Evolutionary conservation across 2,113 vertebrate genomes (phyloP).

Genomic region (Lampris megalopsis): DNA sequence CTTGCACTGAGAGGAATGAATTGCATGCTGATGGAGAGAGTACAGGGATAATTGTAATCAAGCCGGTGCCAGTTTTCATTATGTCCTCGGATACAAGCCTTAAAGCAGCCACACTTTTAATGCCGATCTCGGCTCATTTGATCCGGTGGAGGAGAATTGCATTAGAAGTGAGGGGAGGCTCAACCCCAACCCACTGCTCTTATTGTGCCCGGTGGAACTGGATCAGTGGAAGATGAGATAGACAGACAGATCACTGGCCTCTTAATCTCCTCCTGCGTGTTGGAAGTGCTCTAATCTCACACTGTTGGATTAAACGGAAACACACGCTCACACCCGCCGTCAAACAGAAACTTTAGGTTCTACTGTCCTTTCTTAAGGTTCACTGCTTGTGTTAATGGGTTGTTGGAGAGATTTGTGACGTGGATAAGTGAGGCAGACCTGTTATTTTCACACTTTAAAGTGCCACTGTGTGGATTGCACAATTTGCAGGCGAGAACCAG

Average conservation of each 20-base stretch:
- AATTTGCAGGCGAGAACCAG: constrained; percentile 32
- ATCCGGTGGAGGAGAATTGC: constrained; percentile 25
- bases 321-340: background rate
- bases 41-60: constrained; percentile 76
- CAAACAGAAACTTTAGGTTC: constrained; percentile 23
- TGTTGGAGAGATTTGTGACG: constrained; percentile 60
- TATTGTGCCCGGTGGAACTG: constrained; percentile 33
- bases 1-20: constrained; percentile 43
- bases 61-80: constrained; percentile 72
- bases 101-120: constrained; percentile 28
- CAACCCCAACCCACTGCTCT: constrained; percentile 20
- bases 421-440: constrained; percentile 55
- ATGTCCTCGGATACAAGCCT: constrained; percentile 27
- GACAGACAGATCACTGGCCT: constrained; percentile 71
- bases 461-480: constrained; percentile 2
- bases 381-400: constrained; percentile 73
- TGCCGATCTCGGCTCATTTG: constrained; percentile 37
- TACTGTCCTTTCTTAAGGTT: constrained; percentile 60
- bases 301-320: constrained; percentile 57
- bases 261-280: constrained; percentile 72
- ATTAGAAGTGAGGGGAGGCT: constrained; percentile 29
- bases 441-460: constrained; percentile 60
- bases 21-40: constrained; percentile 59
- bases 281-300: constrained; percentile 75
- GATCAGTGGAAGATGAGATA: constrained; percentile 50